Base-by-base conservation (phyloP, 2,113 vertebrate species). In the Syngnathus scovelli region DNA sequence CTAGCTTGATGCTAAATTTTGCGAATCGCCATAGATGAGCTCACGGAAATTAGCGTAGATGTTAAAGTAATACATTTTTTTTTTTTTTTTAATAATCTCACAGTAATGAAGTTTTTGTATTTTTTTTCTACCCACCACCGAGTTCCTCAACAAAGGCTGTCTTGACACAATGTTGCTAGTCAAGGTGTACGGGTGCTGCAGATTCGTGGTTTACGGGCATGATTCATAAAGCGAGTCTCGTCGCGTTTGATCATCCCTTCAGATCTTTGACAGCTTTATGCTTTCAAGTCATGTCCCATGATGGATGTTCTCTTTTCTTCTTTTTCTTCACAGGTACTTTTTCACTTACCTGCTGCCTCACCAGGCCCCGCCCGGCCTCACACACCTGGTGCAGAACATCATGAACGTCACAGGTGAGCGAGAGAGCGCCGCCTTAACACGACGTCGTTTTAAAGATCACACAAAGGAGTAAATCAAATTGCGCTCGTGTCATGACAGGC, bases 321-420 rank as follows among this genome's bases (percentile, higher is more conserved):
- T 63, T 55, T 75, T 68, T 85, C 66, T 82, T 76, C 85, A n/a
- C 87, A 96, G 95, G 82, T 96, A 93, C 90, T 96, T 96, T 80
- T 95, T 96, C 89, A 95, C 92, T 39, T 96, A 96, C 86, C 92
- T 96, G 78, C 87, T 96, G 81, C 95, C 95, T 69, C 92, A 96
- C 79, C 92, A 93, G 64, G 92, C 95, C 59, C 95, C 94, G 21
- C 69, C 85, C 10, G 62, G 83, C 70, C 83, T 96, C 74, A 91
- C 59, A 75, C 93, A 93, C 76, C 88, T 94, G 81, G 86, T 96
- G 69, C 87, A 90, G 0, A 89, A 89, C 75, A 95, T 96, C 84
- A 92, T 96, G 89, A 94, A 95, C 41, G 88, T 91, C 81, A 95
- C 95, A 92, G 94, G 95, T 96, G 84, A 89, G 86, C 56, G 78